These are phyloP conservation scores for Neogobius melanostomus DNA, from an alignment of 2,113 vertebrate species.

Conservation along the genomic window DNA sequence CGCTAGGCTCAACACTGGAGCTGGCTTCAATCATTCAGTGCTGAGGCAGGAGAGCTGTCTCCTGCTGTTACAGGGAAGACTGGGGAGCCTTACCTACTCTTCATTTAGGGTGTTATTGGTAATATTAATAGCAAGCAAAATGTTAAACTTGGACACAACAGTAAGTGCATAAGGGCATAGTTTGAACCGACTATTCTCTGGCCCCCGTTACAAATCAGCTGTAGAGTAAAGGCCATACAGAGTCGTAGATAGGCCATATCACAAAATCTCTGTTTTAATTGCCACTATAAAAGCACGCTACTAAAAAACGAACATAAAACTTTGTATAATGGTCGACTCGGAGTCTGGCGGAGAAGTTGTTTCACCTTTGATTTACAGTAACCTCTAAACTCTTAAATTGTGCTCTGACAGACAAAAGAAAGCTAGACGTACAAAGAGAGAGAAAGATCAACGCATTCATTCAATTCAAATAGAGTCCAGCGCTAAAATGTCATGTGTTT, in stretches of 20 bases:
- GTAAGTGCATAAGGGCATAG: too few species aligned
- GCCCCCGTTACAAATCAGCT: too few species aligned
- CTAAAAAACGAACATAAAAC: neutral
- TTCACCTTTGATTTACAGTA: slow-evolving; percentile 35
- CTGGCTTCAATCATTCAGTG: slow-evolving; percentile 38
- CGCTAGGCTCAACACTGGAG: slow-evolving; percentile 24
- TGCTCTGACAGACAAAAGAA: slow-evolving; percentile 21
- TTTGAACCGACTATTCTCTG: neutral
- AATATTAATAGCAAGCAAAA: neutral
- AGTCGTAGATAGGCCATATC: neutral
- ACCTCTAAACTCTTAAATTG: slow-evolving; percentile 29
- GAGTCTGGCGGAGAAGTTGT: slow-evolving; percentile 17
- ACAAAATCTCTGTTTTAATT: slow-evolving; percentile 21
- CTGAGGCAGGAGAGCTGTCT: slow-evolving; percentile 12
- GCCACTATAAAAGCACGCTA: slow-evolving; percentile 22
- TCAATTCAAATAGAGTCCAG: too few species aligned
- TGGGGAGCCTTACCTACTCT: neutral
- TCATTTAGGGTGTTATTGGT: neutral
- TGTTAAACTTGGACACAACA: neutral
- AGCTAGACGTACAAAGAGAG: neutral
- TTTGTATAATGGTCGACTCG: slow-evolving; percentile 5
- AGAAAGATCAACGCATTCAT: neutral
- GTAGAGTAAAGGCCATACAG: neutral
- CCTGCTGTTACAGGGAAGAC: neutral
- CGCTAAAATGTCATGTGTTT: too few species aligned